A percentile compares a stretch with the other conserved stretches of the same genome.
Evolutionary conservation across 2,113 vertebrate species (phyloP).

Genomic region (Eptesicus fuscus): DNA sequence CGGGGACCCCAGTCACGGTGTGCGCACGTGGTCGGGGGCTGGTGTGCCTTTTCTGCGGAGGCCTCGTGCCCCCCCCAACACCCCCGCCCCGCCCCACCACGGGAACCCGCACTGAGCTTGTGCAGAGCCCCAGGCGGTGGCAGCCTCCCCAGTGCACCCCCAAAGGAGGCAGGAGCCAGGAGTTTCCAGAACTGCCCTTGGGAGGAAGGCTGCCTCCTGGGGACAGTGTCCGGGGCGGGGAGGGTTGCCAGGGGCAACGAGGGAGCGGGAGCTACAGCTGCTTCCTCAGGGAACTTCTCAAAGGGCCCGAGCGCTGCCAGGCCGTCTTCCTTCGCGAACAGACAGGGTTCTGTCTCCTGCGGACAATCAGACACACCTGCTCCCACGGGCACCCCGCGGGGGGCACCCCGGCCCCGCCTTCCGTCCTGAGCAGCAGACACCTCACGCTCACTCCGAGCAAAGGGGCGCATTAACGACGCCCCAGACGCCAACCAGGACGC

Average conservation of each 20-base stretch:
- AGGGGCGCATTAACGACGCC: slow-evolving; percentile 42
- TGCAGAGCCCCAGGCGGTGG: neutral
- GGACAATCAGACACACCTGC: slow-evolving; percentile 79
- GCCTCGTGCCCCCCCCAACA: neutral
- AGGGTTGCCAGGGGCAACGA: slow-evolving; percentile 17
- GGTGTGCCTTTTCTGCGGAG: neutral
- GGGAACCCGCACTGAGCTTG: neutral
- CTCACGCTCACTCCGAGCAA: neutral
- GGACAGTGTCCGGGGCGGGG: neutral
- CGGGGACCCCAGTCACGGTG: no score
- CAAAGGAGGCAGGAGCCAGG: neutral
- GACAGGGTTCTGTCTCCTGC: slow-evolving; percentile 66
- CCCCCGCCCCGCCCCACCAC: no score
- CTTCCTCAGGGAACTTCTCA: slow-evolving; percentile 70
- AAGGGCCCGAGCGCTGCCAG: slow-evolving; percentile 27
- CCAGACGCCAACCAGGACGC: slow-evolving; percentile 39
- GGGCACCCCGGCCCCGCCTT: slow-evolving; percentile 41
- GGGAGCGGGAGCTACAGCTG: slow-evolving; percentile 24
- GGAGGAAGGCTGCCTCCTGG: neutral
- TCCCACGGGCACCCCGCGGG: slow-evolving; percentile 4
- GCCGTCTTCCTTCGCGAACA: slow-evolving; percentile 63
- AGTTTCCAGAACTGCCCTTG: neutral
- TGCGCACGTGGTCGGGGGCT: fast-evolving
- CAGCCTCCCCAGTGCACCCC: neutral
- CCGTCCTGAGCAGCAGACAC: slow-evolving; percentile 62